Base-by-base conservation (phyloP, 1,140 invertebrate species). In the Rhagoletis zephyria region DNA sequence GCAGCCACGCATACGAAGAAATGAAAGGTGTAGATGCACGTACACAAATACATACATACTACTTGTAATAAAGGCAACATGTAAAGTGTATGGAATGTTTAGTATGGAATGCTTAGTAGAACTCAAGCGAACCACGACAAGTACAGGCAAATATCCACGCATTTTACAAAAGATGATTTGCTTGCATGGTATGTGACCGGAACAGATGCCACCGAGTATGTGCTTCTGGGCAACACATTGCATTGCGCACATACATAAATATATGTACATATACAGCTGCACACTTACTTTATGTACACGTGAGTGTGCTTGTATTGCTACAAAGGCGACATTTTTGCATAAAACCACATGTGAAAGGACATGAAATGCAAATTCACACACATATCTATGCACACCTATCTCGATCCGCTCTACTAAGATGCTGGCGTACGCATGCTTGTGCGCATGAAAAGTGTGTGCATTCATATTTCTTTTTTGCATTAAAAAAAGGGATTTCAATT, bases 141-240 rank as follows among this genome's bases (percentile, higher is more conserved):
- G 48, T 6, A 48, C 12, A 16, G n/a, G 48, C 74, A 56, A n/a
- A 77, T 56, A 51, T 0, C 3, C 48, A 77, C 45, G 42, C 45
- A 77, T 51, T 1, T 30, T 7, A 48, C 9, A 42, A 59, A 56
- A 56, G 12, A 51, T 51, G 70, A 56, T 51, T 51, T 77, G 45
- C 70, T 51, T n/a, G 6, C n/a, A 56, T 1, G 3, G 74, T 56
- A 48, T 81, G 48, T 81, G 48, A 81, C 74, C 74, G 74, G 74
- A 81, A 81, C 74, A 81, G n/a, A 81, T 81, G 74, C n/a, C 51
- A 81, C 74, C 48, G 16, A 81, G 48, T 81, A n/a, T 48, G 45
- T 30, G 48, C n/a, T 67, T 67, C 19, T 30, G 40, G 30, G 1
- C 9, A 67, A 40, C 30, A 67, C 30, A 4, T 4, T 30, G 4